These are phyloP conservation scores for Brachyistius frenatus DNA, from an alignment of 2,113 vertebrate species.

Conservation along the genomic window DNA sequence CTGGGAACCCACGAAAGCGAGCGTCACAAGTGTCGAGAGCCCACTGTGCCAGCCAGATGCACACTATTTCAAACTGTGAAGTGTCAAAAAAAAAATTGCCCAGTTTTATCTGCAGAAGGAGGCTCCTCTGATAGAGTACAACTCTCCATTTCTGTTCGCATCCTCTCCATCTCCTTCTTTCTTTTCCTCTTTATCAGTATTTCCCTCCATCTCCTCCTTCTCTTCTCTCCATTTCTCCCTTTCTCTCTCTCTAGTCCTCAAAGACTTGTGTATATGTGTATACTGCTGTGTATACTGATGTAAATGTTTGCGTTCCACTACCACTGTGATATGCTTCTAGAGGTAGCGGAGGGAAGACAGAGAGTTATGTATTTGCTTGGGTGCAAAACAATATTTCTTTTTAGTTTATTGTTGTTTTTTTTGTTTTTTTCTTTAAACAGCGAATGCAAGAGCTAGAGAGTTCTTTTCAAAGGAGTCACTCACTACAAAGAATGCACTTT, in stretches of 20 bases:
- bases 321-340: conserved; percentile 83
- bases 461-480: conserved; percentile 79
- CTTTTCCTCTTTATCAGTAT: background rate
- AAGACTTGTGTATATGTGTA: conserved; percentile 82
- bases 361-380: conserved; percentile 72
- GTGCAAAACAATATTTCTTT: conserved; percentile 53
- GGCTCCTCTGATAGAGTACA: conserved; percentile 65
- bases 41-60: conserved; percentile 42
- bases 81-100: conserved; percentile 51
- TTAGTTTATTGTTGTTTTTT: background rate
- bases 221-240: conserved; percentile 26
- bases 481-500: conserved; percentile 85
- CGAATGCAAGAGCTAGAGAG: conserved; percentile 75
- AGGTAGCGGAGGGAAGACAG: conserved; percentile 78
- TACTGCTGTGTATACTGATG: conserved; percentile 81
- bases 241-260: conserved; percentile 59
- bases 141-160: conserved; percentile 38
- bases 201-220: conserved; percentile 41
- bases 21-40: conserved; percentile 35
- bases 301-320: conserved; percentile 83
- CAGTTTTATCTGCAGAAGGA: conserved; percentile 60
- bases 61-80: conserved; percentile 81
- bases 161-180: conserved; percentile 39
- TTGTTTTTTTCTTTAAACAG: conserved; percentile 49
- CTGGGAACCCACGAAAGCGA: conserved; percentile 22